A percentile compares a stretch with the other conserved stretches of the same genome.
These are phyloP conservation scores for Catamblyrhynchus diadema DNA, from an alignment of 2,797 vertebrate genomes.

Conservation along the genomic window DNA sequence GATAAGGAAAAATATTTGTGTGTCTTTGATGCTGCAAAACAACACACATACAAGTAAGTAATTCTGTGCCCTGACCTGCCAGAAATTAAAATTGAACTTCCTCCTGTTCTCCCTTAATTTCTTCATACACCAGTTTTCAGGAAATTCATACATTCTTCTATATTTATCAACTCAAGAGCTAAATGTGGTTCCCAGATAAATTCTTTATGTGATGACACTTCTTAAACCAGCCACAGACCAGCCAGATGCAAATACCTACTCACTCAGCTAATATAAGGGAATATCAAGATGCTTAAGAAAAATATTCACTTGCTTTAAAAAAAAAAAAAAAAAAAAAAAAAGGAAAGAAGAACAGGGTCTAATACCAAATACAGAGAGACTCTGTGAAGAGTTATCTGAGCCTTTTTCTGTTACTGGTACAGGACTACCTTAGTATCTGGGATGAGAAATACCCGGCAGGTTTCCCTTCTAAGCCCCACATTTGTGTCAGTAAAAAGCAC, in stretches of 20 bases:
- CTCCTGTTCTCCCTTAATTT: background rate
- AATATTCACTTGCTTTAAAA: background rate
- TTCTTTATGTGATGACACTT: background rate
- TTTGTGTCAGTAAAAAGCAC: background rate
- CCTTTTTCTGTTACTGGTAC: background rate
- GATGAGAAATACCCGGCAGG: background rate
- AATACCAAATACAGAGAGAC: background rate
- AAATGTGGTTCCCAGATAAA: conserved; percentile 14
- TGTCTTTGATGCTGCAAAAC: background rate
- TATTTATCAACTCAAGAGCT: background rate
- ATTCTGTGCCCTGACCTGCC: background rate
- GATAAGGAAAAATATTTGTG: background rate
- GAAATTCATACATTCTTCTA: background rate
- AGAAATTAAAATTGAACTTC: background rate
- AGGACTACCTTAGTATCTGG: background rate
- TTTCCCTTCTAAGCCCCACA: background rate
- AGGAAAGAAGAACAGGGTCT: background rate
- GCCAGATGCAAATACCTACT: background rate
- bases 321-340: too few relatives aligned
- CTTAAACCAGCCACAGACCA: background rate
- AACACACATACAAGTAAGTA: background rate
- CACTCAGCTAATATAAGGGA: background rate
- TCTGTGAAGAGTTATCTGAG: background rate
- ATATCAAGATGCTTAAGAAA: background rate
- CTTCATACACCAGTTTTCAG: background rate